Base-by-base conservation (phyloP, 2,888 invertebrate species). In the Sarcophaga rosellei region DNA sequence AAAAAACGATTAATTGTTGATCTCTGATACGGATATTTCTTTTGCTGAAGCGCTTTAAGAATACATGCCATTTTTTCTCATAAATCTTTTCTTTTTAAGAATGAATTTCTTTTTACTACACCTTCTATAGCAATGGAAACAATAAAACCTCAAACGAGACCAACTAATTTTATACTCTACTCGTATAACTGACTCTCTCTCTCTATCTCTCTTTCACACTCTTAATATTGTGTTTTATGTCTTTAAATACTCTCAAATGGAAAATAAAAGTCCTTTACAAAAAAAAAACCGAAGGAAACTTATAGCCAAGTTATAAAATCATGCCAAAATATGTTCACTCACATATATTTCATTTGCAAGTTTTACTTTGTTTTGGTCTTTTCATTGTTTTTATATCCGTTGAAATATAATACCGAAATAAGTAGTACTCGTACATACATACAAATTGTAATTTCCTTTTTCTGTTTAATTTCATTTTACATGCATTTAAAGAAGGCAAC, bases 381-480 rank as follows among this genome's bases (percentile, higher is more conserved):
- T 74, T 74, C 69, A 66, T 44, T 63, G n/a, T 20, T 44, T 65
- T 66, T 66, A 77, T 61, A 73, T 77, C 72, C 82, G 61, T 73
- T 78, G 35, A 61, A 77, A 77, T 82, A 59, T 65, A 77, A 21
- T 73, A 47, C 61, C 66, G 72, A 82, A 82, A 82, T 76, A 70
- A 81, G 70, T 65, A 77, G 66, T 82, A 77, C 77, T 73, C 73
- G 35, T 47, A 47, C 15, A 3, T 15, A 47, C 47, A 47, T 15
- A 53, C 53, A 53, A 15, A 53, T 53, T 15, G 12, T 53, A 15
- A 17, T 53, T 53, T 53, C 53, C 53, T 17, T 53, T 53, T 53
- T 17, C 53, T 53, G 53, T 17, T 53, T 53, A 53, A 53, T 53
- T 53, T 53, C 53, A 10, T 53, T 53, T 53, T 53, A 53, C 17